A percentile compares a stretch with the other conserved stretches of the same genome.
phyloP scores from a whole-genome alignment of 1,140 invertebrate genomes.

The Aphis craccivora region DNA sequence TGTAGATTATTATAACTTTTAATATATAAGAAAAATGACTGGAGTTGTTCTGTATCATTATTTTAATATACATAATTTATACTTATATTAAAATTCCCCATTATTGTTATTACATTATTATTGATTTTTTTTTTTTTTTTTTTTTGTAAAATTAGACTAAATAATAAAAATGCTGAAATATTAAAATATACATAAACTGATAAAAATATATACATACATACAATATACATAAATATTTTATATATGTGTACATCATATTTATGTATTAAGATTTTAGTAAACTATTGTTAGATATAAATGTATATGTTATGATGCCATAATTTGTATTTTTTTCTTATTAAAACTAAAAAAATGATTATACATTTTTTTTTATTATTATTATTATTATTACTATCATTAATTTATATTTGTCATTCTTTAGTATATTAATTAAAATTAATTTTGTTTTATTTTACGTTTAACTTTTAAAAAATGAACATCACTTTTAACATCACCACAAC shows the following conservation, averaged over 20 bases:
- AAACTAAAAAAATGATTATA: not conserved
- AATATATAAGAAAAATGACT: conserved; percentile 26
- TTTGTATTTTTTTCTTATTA: conserved; percentile 44
- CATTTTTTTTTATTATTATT: conserved; percentile 39
- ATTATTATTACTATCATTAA: conserved; percentile 43
- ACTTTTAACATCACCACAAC: conserved; percentile 31
- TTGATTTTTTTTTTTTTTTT: not conserved
- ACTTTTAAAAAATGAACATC: conserved; percentile 29
- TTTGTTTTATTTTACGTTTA: conserved; percentile 46
- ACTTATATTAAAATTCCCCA: not conserved
- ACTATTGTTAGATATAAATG: conserved; percentile 16
- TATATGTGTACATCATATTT: conserved; percentile 36
- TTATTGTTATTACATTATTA: conserved; percentile 42
- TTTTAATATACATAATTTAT: conserved; percentile 26
- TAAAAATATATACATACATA: not conserved
- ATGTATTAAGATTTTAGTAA: conserved; percentile 42
- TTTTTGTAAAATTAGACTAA: conserved; percentile 15
- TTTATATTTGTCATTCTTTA: conserved; percentile 42
- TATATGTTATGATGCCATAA: conserved; percentile 46
- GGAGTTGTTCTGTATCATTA: conserved; percentile 38
- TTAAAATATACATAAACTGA: not conserved
- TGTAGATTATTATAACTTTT: not conserved
- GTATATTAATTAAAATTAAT: conserved; percentile 47
- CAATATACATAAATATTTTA: not conserved
- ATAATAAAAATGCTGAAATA: not conserved